These are phyloP conservation scores for Sinonovacula constricta DNA, from an alignment of 1,140 invertebrate genomes.

Conservation along the genomic window DNA sequence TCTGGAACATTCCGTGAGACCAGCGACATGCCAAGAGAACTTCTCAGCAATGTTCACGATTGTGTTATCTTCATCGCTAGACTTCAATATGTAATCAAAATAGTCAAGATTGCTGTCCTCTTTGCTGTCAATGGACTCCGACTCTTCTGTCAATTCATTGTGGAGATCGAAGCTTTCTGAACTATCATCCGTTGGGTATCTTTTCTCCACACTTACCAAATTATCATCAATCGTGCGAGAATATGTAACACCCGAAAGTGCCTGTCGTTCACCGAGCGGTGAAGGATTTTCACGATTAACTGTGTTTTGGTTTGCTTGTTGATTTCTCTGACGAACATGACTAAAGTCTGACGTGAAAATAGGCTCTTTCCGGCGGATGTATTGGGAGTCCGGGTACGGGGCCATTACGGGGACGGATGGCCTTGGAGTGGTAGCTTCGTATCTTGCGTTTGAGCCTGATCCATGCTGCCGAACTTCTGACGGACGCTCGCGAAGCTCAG, in stretches of 20 bases:
- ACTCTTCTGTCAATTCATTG: not conserved
- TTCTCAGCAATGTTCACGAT: not conserved
- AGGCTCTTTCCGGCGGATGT: conserved; percentile 10
- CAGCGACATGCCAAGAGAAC: conserved; percentile 85
- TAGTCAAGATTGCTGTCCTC: too few relatives aligned
- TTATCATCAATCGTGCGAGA: conserved; percentile 9
- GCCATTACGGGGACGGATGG: conserved; percentile 6
- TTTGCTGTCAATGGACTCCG: too few relatives aligned
- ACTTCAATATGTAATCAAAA: not conserved
- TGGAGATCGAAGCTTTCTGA: not conserved
- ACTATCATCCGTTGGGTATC: not conserved
- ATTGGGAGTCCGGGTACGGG: conserved; percentile 2
- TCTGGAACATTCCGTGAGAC: conserved; percentile 87
- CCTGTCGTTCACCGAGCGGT: not conserved
- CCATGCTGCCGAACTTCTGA: conserved; percentile 1
- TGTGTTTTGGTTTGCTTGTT: too few relatives aligned
- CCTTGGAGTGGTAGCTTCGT: not conserved
- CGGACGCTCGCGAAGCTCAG: too few relatives aligned
- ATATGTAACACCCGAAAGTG: conserved; percentile 33
- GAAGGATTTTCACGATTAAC: not conserved
- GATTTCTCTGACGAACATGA: not conserved
- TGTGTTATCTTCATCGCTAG: not conserved
- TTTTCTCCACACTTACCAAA: not conserved
- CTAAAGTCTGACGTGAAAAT: conserved; percentile 34
- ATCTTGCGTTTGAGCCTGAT: not conserved